Percentiles rank a stretch among this genome's conserved stretches.
Evolutionary conservation across 2,797 vertebrate species (phyloP).

Genomic region (Hippocampus kuda): DNA sequence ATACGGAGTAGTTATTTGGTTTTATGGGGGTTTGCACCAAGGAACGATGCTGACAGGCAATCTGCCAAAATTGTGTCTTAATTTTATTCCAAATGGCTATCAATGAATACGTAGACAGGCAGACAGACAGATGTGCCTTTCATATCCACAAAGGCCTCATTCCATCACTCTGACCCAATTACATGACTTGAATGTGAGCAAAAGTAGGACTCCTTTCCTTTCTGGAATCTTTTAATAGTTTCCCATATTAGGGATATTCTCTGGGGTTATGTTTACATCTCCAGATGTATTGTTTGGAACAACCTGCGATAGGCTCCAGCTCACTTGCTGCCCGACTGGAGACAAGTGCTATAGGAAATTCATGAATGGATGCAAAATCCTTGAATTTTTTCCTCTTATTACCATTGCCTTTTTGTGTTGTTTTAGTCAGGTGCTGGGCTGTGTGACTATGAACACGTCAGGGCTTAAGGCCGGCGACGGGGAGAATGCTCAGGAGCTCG

Average conservation of each 20-base stretch:
- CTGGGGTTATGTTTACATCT: not conserved
- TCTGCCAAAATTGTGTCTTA: too few species aligned
- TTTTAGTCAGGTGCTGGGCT: constrained; percentile 21
- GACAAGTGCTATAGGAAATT: not conserved
- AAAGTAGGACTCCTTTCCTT: not conserved
- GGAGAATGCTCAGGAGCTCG: constrained; percentile 62
- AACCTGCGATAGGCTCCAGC: not conserved
- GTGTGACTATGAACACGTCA: constrained; percentile 61
- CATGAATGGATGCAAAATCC: not conserved
- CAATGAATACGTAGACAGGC: too few species aligned
- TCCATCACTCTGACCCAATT: not conserved
- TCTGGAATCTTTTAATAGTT: not conserved
- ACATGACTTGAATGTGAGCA: not conserved
- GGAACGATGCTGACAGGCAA: too few species aligned
- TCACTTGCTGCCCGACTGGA: not conserved
- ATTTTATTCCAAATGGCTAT: too few species aligned
- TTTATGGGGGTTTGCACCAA: too few species aligned
- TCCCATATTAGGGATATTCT: not conserved
- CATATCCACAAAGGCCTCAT: not conserved
- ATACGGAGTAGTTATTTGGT: too few species aligned
- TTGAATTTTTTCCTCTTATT: too few species aligned
- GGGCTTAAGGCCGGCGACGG: constrained; percentile 51
- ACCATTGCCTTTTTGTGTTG: not conserved
- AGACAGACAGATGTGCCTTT: not conserved
- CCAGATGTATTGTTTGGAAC: not conserved